phyloP scores from a whole-genome alignment of 2,113 vertebrate genomes.

The Penelope pileata region DNA sequence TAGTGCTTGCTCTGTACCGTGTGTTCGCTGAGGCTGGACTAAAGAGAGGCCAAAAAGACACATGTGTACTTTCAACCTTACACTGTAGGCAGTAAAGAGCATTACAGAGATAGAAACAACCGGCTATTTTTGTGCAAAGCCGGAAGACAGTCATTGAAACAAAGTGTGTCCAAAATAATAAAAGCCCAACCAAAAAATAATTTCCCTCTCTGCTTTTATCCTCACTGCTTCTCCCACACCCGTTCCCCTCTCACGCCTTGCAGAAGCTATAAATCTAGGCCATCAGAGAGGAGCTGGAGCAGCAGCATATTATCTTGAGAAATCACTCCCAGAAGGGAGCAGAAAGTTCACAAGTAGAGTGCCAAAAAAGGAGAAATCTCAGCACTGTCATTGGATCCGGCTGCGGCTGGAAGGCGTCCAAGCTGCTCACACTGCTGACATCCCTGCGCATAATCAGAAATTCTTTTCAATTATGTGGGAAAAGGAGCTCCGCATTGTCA shows the following conservation, averaged over 20 bases:
- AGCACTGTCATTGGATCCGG: constrained; percentile 55
- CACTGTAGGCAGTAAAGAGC: constrained; percentile 39
- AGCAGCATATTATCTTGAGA: constrained; percentile 71
- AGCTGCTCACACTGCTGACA: constrained; percentile 72
- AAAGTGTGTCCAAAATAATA: constrained; percentile 29
- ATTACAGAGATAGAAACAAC: constrained; percentile 57
- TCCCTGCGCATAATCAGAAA: constrained; percentile 78
- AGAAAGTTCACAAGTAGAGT: constrained; percentile 73
- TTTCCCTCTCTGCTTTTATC: constrained; percentile 51
- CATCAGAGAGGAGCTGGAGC: constrained; percentile 66
- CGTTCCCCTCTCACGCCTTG: constrained; percentile 4
- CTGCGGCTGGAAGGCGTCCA: constrained; percentile 72
- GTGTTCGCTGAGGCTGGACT: constrained; percentile 63
- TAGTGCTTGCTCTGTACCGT: constrained; percentile 59
- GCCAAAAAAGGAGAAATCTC: constrained; percentile 58
- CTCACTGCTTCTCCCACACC: background rate
- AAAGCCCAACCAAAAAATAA: constrained; percentile 50
- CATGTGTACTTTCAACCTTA: constrained; percentile 72
- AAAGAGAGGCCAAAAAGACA: constrained; percentile 67
- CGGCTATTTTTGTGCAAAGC: constrained; percentile 43
- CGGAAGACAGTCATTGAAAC: background rate
- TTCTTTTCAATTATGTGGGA: constrained; percentile 78
- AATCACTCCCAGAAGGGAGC: constrained; percentile 75
- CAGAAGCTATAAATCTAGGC: constrained; percentile 55
- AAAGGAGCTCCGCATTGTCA: constrained; percentile 73